Conservation (phyloP, 2,113 vertebrate genomes). For the Apus apus region DNA sequence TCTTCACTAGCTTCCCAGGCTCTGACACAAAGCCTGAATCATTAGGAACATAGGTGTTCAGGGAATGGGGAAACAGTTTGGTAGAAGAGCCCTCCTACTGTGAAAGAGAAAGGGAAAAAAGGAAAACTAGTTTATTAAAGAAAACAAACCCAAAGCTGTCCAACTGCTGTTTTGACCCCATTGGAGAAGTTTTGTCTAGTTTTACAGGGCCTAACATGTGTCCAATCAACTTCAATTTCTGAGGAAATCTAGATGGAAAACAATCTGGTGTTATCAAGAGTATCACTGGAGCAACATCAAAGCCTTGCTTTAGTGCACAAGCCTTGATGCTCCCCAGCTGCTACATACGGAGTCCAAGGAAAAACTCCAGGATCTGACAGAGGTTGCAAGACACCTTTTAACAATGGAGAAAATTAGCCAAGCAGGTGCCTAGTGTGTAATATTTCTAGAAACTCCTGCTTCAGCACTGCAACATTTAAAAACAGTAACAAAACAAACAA, state of each 20-base stretch:
- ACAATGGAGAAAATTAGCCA: constrained; percentile 38
- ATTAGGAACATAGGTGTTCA: neutral
- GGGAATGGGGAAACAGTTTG: neutral
- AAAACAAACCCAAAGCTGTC: constrained; percentile 45
- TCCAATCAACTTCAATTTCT: constrained; percentile 57
- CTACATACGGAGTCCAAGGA: neutral
- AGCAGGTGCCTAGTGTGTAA: neutral
- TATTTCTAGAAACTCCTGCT: constrained; percentile 13
- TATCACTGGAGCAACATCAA: constrained; percentile 49
- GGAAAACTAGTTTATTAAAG: constrained; percentile 23
- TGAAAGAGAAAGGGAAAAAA: neutral
- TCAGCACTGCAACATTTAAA: neutral
- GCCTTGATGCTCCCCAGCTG: constrained; percentile 41
- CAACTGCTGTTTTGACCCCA: constrained; percentile 29
- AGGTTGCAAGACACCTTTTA: constrained; percentile 25
- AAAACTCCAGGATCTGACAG: constrained; percentile 10
- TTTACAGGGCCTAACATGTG: constrained; percentile 33
- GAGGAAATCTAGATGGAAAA: constrained; percentile 50
- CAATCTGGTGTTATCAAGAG: constrained; percentile 47
- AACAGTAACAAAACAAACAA: neutral
- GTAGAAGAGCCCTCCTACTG: neutral
- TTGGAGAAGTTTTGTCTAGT: constrained; percentile 32
- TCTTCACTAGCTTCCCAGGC: neutral
- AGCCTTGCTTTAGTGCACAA: neutral
- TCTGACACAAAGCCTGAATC: neutral